Conservation (phyloP, 1,140 invertebrate species). For the Stegodyphus mimosarum region DNA sequence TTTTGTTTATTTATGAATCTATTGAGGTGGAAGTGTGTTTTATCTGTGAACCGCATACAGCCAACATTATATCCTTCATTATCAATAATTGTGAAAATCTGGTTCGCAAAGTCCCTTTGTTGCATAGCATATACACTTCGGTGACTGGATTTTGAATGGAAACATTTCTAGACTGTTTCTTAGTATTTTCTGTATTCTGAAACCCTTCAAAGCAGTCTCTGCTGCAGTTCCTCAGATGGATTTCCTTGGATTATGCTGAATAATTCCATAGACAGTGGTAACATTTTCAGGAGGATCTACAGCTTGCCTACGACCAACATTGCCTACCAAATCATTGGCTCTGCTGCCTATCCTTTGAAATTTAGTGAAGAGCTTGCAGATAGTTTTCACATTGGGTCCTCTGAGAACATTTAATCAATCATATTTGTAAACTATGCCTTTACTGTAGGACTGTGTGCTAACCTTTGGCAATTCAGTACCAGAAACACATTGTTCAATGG, state of each 20-base stretch:
- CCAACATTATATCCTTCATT: no score
- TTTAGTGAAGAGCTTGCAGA: not conserved
- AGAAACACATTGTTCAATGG: not conserved
- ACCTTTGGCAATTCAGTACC: not conserved
- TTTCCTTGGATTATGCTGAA: not conserved
- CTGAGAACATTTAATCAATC: not conserved
- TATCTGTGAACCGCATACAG: no score
- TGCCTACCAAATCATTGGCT: not conserved
- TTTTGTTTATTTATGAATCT: no score
- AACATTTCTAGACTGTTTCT: not conserved
- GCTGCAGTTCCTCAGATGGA: not conserved
- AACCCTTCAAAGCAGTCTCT: not conserved
- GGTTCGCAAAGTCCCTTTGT: no score
- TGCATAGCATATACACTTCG: not conserved
- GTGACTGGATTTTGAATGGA: not conserved
- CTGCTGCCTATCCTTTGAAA: not conserved
- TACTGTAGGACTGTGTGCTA: not conserved
- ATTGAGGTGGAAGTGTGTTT: no score
- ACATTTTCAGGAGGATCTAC: not conserved
- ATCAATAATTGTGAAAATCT: no score
- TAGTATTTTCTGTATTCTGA: not conserved
- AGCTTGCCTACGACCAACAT: not conserved
- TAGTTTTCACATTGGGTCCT: not conserved
- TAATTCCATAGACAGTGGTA: not conserved
- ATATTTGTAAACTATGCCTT: not conserved